phyloP scores from a whole-genome alignment of 2,797 vertebrate species.

The Coreius guichenoti region DNA sequence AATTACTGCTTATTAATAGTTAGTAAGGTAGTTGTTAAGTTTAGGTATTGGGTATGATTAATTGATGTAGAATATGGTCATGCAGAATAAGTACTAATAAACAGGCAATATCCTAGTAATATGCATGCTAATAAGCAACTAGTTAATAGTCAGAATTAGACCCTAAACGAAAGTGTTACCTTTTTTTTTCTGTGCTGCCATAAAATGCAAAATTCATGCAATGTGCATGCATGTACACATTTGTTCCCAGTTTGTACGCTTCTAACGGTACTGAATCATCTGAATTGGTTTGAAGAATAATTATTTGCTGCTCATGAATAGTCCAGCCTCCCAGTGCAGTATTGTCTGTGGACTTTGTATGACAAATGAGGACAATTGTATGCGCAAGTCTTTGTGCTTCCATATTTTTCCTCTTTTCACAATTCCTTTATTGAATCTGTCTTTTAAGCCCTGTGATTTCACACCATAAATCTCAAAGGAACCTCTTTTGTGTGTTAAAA shows the following conservation, averaged over 20 bases:
- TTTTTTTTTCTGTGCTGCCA: background rate
- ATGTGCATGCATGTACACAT: background rate
- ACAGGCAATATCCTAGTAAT: too few relatives aligned
- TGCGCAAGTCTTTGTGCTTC: conserved; percentile 4
- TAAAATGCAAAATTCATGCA: background rate
- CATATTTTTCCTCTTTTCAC: background rate
- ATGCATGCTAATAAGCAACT: too few relatives aligned
- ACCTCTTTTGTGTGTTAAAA: background rate
- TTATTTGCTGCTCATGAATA: background rate
- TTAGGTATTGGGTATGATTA: too few relatives aligned
- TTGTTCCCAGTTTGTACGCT: background rate
- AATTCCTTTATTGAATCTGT: conserved; percentile 4
- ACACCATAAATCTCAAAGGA: background rate
- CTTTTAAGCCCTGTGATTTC: background rate
- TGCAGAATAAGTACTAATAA: too few relatives aligned
- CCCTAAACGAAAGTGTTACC: too few relatives aligned
- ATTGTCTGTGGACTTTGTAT: conserved; percentile 28
- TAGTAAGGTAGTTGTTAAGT: too few relatives aligned
- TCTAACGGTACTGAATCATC: background rate
- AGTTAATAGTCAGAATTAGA: too few relatives aligned
- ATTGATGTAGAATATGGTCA: too few relatives aligned
- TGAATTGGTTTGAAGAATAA: background rate
- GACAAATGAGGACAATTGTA: conserved; percentile 23
- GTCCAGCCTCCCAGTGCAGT: background rate
- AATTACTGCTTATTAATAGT: too few relatives aligned